Evolutionary conservation across 2,113 vertebrate species (phyloP).

Genomic region (Phaethornis superciliosus): DNA sequence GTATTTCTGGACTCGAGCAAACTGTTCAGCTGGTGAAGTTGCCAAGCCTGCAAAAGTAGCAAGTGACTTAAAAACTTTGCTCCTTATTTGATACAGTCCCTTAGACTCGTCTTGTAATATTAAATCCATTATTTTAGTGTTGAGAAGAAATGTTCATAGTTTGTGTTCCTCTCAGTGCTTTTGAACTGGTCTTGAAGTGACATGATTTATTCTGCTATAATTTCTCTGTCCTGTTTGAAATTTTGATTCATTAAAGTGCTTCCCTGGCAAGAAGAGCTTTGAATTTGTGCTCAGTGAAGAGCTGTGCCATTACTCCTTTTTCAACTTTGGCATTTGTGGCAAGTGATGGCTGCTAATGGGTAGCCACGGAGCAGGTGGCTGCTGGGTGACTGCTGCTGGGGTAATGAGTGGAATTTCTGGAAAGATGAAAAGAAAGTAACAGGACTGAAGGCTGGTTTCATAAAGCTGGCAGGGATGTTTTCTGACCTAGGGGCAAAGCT

Average conservation of each 20-base stretch:
- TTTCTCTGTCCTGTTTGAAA: background rate
- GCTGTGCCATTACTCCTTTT: background rate
- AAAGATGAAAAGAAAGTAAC: background rate
- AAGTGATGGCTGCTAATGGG: background rate
- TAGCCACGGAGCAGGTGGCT: accelerated
- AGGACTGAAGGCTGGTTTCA: background rate
- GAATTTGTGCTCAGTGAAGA: background rate
- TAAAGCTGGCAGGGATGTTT: accelerated
- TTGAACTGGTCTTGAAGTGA: background rate
- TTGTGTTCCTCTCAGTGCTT: background rate
- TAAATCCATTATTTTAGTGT: background rate
- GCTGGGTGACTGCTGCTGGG: background rate
- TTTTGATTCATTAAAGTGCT: background rate
- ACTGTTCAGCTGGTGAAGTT: background rate
- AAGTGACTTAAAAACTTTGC: background rate
- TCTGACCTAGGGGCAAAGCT: background rate
- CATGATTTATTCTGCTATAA: background rate
- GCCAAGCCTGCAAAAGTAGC: background rate
- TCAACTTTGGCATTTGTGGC: background rate
- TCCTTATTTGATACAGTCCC: background rate
- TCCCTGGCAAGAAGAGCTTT: background rate
- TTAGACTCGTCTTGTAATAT: background rate
- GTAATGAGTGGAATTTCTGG: background rate
- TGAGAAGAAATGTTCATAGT: background rate
- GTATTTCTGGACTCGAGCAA: background rate